Evolutionary conservation across 2,797 vertebrate genomes (phyloP), one percentile per base, ranked within the genome.

Genomic region (Taenioides sp.): DNA sequence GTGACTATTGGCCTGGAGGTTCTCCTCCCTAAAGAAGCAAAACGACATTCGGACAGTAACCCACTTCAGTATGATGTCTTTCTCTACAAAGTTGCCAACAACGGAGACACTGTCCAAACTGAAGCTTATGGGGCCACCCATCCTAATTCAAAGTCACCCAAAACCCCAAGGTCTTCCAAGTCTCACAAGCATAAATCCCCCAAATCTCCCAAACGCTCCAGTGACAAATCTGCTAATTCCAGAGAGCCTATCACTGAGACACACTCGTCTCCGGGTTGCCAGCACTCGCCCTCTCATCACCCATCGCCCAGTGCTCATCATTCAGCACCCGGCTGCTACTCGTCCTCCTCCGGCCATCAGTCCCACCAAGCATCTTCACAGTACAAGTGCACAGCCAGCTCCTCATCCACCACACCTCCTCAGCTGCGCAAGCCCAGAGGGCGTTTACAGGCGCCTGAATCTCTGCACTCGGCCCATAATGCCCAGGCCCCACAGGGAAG

Each of bases 1-100:
- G 92, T 94, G 74, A 94, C 93, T 77, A 93, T 94, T 69, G 93
- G 92, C 70, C 86, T 94, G 86, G 92, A 95, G 82, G 91, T 94
- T 66, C 92, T 94, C 57, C 91, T 94, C 65, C 94, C 92, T 63
- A 94, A 93, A 85, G 92, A 95, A 23, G 90, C 80, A 65, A 93
- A 93, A 87, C 86, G 82, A 37, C 88, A 84, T 74, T 60, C 89
- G 2, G 88, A 92, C 31, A 79, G 82, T 80, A 90, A 71, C 77
- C 58, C 90, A 0, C 89, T 93, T 66, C 91, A 93, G 71, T 94
- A 94, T 61, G 92, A 94, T 20, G 90, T 94, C 85, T 93, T 93
- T 86, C 93, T 94, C 83, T 94, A 92, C 91, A 94, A 94, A 74
- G 80, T 91, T 23, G 86, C 87, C 74, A 90, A 90, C 85, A 87